phyloP scores from a whole-genome alignment of 2,888 invertebrate species.

The Chrysomela aeneicollis region DNA sequence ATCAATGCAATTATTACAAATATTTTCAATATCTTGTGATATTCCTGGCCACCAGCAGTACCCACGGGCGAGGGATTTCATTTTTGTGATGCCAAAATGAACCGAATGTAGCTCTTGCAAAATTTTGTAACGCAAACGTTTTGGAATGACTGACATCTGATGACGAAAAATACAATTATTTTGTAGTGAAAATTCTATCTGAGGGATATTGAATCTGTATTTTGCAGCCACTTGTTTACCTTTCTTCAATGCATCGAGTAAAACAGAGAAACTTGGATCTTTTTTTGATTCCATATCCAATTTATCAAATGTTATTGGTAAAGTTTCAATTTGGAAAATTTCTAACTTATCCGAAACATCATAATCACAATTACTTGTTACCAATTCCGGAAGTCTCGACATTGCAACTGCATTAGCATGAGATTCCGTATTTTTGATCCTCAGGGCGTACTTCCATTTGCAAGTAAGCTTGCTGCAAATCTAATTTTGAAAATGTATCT shows the following conservation, averaged over 20 bases:
- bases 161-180: constrained; percentile 18
- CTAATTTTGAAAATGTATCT: constrained; percentile 42
- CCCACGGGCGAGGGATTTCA: constrained; percentile 15
- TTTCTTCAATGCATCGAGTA: background rate
- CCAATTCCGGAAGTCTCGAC: background rate
- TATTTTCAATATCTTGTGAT: constrained; percentile 18
- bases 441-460: constrained; percentile 52
- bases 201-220: constrained; percentile 8
- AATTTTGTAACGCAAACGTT: constrained; percentile 9
- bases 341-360: background rate
- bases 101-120: constrained; percentile 26
- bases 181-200: background rate
- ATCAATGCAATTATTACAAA: constrained; percentile 22
- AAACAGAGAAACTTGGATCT: background rate
- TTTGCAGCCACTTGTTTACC: background rate
- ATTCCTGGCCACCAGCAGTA: constrained; percentile 23
- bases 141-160: constrained; percentile 21
- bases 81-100: constrained; percentile 23
- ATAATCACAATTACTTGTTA: background rate
- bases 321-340: background rate
- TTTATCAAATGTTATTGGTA: background rate
- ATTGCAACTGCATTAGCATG: background rate
- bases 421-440: constrained; percentile 41
- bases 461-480: constrained; percentile 53
- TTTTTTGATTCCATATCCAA: background rate